Conservation (phyloP, 92 coral and sea anemone genomes). For the Blastomussa wellsi region DNA sequence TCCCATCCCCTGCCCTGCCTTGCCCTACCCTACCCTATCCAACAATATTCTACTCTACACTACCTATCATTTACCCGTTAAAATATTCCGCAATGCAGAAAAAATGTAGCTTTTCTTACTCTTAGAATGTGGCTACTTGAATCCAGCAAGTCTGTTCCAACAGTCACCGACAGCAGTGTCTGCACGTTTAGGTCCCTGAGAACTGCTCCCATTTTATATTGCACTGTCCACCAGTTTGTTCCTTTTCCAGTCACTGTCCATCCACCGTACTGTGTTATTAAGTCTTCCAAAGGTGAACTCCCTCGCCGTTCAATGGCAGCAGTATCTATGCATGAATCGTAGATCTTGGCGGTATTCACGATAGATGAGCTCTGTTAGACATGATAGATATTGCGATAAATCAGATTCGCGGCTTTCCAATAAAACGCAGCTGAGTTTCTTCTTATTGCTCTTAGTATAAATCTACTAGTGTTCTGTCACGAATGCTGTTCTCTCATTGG, state of each 20-base stretch:
- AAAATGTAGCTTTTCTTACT: neutral
- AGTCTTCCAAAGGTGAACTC: constrained; percentile 34
- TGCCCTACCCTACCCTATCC: too few species aligned
- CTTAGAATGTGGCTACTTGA: constrained; percentile 21
- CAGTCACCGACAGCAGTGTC: constrained; percentile 30
- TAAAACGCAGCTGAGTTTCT: too few species aligned
- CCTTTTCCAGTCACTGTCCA: constrained; percentile 57
- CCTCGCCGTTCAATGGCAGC: constrained; percentile 47
- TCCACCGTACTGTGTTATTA: constrained; percentile 63
- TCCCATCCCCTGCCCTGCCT: too few species aligned
- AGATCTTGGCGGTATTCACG: constrained; percentile 54
- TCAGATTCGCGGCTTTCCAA: neutral
- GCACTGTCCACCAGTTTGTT: constrained; percentile 16
- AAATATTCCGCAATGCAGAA: too few species aligned
- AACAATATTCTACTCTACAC: too few species aligned
- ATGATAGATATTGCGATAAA: neutral
- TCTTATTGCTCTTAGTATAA: too few species aligned
- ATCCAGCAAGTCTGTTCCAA: constrained; percentile 30
- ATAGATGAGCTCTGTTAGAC: constrained; percentile 50
- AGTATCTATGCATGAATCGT: constrained; percentile 55
- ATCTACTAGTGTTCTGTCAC: too few species aligned
- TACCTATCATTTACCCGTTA: too few species aligned
- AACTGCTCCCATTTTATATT: constrained; percentile 50
- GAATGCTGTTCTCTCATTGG: too few species aligned
- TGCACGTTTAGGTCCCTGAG: constrained; percentile 51